Conservation (phyloP, 2,113 vertebrate genomes). For the Ondatra zibethicus region DNA sequence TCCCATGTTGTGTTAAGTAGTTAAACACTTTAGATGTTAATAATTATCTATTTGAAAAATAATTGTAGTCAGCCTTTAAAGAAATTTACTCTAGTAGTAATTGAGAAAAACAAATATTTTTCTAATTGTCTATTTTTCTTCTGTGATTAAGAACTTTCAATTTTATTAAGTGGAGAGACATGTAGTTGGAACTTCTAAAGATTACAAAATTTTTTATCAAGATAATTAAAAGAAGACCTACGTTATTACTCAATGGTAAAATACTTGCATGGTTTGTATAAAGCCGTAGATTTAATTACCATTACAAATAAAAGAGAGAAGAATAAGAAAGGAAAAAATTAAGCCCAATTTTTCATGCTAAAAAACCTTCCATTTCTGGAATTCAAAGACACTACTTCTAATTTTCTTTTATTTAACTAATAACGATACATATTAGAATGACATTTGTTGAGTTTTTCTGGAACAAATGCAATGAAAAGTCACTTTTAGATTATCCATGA, state of each 20-base stretch:
- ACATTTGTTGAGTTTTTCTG: not conserved
- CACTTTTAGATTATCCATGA: slow-evolving; percentile 16
- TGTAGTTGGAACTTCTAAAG: not conserved
- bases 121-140: not conserved
- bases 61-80: not conserved
- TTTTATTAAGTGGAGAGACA: not conserved
- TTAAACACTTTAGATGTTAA: not conserved
- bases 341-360: slow-evolving; percentile 29
- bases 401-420: not conserved
- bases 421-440: not conserved
- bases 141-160: slow-evolving; percentile 44
- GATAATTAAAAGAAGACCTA: not conserved
- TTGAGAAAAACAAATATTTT: slow-evolving; percentile 15
- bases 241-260: not conserved
- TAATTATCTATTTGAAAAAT: not conserved
- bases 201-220: not conserved
- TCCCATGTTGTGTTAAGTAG: not conserved
- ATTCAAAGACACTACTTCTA: slow-evolving; percentile 14
- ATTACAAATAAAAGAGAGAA: not conserved
- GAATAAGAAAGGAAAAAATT: not conserved
- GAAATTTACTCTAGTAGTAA: not conserved
- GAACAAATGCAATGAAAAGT: not conserved
- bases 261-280: not conserved
- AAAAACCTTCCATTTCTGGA: not conserved
- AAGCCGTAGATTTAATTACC: not conserved